These are phyloP conservation scores for Orchestes rusci DNA, from an alignment of 2,888 invertebrate species.

Conservation along the genomic window DNA sequence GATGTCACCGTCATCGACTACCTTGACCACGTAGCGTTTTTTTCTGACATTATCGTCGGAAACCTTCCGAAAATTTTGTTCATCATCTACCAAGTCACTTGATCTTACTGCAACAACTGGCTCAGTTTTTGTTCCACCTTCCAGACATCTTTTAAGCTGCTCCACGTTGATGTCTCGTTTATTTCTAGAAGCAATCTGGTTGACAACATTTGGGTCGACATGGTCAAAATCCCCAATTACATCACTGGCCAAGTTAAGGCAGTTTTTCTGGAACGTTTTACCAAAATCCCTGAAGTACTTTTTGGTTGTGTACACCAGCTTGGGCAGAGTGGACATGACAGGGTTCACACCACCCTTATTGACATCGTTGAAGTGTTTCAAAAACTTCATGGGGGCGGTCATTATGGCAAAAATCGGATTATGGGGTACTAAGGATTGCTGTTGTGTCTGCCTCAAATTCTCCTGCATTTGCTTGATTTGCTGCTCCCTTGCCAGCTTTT, in stretches of 20 bases:
- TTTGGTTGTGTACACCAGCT: constrained; percentile 34
- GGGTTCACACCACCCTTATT: constrained; percentile 32
- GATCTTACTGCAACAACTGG: not conserved
- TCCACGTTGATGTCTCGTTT: constrained; percentile 19
- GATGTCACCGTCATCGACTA: constrained; percentile 37
- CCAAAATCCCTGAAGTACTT: constrained; percentile 37
- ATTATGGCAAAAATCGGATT: constrained; percentile 36
- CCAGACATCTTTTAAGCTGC: not conserved
- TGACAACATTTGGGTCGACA: constrained; percentile 17
- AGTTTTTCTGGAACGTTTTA: constrained; percentile 34
- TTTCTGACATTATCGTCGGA: constrained; percentile 22
- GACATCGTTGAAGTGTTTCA: constrained; percentile 34
- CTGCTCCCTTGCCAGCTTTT: constrained; percentile 18
- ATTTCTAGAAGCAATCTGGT: constrained; percentile 18
- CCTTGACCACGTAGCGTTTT: constrained; percentile 36
- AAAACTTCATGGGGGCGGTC: constrained; percentile 36
- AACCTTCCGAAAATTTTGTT: constrained; percentile 12
- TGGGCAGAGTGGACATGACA: constrained; percentile 36
- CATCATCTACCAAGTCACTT: not conserved
- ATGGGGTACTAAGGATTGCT: constrained; percentile 26
- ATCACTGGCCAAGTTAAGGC: constrained; percentile 35
- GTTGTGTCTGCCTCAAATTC: constrained; percentile 6
- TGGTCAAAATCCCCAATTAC: constrained; percentile 36
- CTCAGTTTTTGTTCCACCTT: not conserved
- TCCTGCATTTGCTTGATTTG: constrained; percentile 18